Conservation (phyloP, 64 coral and sea anemone genomes). For the Anthopleura sola region DNA sequence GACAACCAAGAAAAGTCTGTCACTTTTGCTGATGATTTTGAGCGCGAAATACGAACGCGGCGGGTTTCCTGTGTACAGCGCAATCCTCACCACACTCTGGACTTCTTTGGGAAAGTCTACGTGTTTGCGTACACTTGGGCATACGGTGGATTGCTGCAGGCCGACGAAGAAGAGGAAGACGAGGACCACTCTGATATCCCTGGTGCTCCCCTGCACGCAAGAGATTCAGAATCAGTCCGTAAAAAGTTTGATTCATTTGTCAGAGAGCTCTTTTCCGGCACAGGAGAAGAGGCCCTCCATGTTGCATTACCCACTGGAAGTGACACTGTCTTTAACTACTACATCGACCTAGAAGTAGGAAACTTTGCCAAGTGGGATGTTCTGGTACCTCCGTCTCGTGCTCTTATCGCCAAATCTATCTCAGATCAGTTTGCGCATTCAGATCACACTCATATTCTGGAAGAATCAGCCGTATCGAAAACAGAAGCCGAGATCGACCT, state of each 20-base stretch:
- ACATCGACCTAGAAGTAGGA: conserved; percentile 78
- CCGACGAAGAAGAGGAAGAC: conserved; percentile 46
- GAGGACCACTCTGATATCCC: conserved; percentile 6
- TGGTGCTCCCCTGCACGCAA: background rate
- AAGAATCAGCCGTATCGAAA: conserved; percentile 58
- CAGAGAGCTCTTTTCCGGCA: conserved; percentile 68
- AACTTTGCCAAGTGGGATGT: conserved; percentile 77
- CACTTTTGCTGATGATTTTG: conserved; percentile 56
- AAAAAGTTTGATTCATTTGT: conserved; percentile 73
- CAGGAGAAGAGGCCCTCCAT: background rate
- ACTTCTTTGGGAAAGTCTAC: conserved; percentile 79
- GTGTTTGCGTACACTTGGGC: conserved; percentile 95
- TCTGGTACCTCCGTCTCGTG: conserved; percentile 67
- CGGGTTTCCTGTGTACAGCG: conserved; percentile 55
- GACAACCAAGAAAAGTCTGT: conserved; percentile 44
- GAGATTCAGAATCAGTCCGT: conserved; percentile 17
- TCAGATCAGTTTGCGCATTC: conserved; percentile 70
- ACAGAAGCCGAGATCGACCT: conserved; percentile 65
- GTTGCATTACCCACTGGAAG: conserved; percentile 62
- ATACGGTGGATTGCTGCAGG: conserved; percentile 70
- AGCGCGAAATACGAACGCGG: conserved; percentile 2
- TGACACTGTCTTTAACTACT: conserved; percentile 78
- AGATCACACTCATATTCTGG: conserved; percentile 55
- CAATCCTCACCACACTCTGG: conserved; percentile 54
- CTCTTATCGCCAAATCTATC: conserved; percentile 82